Conservation (phyloP, 2,113 vertebrate species). For the Ancistrus triradiatus region DNA sequence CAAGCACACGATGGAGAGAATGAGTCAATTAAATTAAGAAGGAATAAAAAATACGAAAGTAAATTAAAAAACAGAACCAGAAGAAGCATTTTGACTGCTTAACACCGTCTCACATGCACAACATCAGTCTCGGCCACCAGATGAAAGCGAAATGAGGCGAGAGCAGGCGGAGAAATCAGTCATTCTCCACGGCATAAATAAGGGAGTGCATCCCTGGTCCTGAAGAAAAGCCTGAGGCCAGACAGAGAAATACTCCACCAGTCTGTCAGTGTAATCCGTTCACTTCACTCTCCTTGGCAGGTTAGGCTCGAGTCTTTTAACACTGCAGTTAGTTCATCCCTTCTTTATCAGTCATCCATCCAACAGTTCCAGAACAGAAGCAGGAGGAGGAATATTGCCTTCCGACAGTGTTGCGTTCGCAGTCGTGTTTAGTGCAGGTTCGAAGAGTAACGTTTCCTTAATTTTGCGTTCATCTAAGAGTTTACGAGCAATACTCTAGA, state of each 20-base stretch:
- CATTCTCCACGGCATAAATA: constrained; percentile 15
- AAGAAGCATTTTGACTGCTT: constrained; percentile 62
- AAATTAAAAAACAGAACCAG: constrained; percentile 53
- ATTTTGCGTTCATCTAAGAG: constrained; percentile 10
- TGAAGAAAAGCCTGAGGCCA: constrained; percentile 17
- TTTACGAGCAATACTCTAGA: constrained; percentile 33
- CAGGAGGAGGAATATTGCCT: background rate
- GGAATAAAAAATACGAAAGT: constrained; percentile 27
- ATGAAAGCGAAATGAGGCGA: constrained; percentile 10
- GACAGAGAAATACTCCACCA: constrained; percentile 41
- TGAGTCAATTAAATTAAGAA: constrained; percentile 65
- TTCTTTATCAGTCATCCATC: constrained; percentile 51
- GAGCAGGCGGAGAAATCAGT: background rate
- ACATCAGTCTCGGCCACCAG: constrained; percentile 55
- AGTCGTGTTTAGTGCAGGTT: constrained; percentile 28
- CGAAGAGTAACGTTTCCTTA: background rate
- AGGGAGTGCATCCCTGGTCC: background rate
- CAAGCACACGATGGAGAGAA: constrained; percentile 63
- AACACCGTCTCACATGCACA: constrained; percentile 69
- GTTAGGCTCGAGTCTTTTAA: constrained; percentile 62
- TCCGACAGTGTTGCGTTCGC: constrained; percentile 1
- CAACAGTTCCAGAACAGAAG: constrained; percentile 6
- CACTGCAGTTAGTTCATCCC: constrained; percentile 59
- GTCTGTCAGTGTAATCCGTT: constrained; percentile 49
- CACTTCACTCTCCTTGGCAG: constrained; percentile 1